Evolutionary conservation across 1,140 invertebrate genomes (phyloP).

Genomic region (Lepidurus apus): DNA sequence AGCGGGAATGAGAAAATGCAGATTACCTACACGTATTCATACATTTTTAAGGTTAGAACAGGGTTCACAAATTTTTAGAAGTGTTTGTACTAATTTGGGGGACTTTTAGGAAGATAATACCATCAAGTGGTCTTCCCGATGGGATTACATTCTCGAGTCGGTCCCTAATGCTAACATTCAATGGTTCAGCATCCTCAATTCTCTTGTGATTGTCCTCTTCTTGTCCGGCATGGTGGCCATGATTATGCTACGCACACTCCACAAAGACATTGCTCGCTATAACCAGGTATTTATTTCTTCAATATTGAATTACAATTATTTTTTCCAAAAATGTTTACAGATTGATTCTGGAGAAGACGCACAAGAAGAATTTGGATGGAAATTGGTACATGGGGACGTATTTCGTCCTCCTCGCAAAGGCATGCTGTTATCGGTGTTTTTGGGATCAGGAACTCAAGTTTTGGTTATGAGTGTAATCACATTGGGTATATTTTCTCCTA

Average conservation of each 20-base stretch:
- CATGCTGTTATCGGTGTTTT: conserved; percentile 89
- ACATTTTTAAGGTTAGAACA: conserved; percentile 63
- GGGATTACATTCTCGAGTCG: conserved; percentile 98
- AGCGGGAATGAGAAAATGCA: conserved; percentile 50
- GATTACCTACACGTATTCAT: conserved; percentile 81
- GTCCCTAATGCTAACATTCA: conserved; percentile 98
- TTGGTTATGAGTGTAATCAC: conserved; percentile 62
- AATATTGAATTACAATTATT: background rate
- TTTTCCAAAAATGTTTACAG: conserved; percentile 43
- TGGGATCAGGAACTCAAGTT: conserved; percentile 93
- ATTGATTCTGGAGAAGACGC: conserved; percentile 94
- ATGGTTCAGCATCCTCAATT: conserved; percentile 94
- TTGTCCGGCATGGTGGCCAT: conserved; percentile 98
- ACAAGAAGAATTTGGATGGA: conserved; percentile 99
- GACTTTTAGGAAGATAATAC: conserved; percentile 37
- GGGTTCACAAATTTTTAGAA: background rate
- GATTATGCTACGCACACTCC: conserved; percentile 93
- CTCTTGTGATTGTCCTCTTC: conserved; percentile 80
- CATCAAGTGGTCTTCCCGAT: conserved; percentile 96
- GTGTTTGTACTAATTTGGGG: conserved; percentile 17
- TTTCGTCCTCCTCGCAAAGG: conserved; percentile 93
- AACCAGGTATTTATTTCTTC: conserved; percentile 67
- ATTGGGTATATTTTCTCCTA: conserved; percentile 40
- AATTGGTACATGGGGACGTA: conserved; percentile 92
- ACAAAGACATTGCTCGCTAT: conserved; percentile 97